Conservation (phyloP, 2,888 invertebrate species). For the Cantharis nigra region DNA sequence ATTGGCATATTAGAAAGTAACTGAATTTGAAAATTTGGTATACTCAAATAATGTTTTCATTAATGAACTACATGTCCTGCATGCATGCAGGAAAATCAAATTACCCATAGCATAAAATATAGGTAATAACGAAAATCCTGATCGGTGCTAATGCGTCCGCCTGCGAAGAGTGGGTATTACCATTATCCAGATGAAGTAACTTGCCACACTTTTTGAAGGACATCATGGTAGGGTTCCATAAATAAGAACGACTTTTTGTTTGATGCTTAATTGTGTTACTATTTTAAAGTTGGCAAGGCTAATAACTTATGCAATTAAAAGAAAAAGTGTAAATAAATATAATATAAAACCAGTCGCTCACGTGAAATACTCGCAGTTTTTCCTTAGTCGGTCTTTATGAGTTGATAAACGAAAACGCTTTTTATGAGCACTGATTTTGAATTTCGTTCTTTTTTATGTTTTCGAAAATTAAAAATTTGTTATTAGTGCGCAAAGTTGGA, state of each 20-base stretch:
- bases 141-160: not conserved
- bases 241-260: not conserved
- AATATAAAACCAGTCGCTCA: not conserved
- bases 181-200: not conserved
- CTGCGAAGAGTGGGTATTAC: not conserved
- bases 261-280: not conserved
- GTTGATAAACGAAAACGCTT: not conserved
- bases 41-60: not conserved
- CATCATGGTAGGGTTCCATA: not conserved
- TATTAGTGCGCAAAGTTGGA: not conserved
- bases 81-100: not conserved
- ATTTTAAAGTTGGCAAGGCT: not conserved
- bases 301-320: not conserved
- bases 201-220: not conserved
- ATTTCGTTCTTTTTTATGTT: not conserved
- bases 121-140: not conserved
- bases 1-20: not conserved
- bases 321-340: not conserved
- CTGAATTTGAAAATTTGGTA: not conserved
- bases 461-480: not conserved
- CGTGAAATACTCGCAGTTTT: not conserved
- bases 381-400: not conserved
- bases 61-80: not conserved
- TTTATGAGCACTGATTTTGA: not conserved
- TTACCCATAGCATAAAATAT: not conserved